phyloP scores from a whole-genome alignment of 2,797 vertebrate genomes.

The Sus cebifrons region DNA sequence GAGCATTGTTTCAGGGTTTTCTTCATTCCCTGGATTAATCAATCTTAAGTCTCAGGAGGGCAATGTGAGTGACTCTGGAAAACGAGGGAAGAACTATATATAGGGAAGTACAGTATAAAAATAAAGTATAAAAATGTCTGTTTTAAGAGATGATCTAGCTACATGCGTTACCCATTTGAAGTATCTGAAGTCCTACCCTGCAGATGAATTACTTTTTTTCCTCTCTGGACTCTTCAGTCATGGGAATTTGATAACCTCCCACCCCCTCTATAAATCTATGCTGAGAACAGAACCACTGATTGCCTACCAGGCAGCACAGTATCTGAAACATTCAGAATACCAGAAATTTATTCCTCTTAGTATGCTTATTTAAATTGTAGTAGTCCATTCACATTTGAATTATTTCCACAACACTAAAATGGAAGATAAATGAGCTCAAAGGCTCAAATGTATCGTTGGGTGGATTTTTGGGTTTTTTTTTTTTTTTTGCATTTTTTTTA shows the following conservation, averaged over 20 bases:
- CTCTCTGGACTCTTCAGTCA: neutral
- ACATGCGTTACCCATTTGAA: neutral
- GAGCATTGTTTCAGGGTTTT: neutral
- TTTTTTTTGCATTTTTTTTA: neutral
- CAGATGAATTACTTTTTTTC: neutral
- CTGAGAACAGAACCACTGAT: neutral
- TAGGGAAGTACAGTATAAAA: neutral
- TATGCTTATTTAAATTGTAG: slow-evolving; percentile 26
- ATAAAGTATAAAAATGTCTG: neutral
- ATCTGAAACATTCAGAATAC: neutral
- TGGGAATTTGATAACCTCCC: neutral
- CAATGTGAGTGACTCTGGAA: neutral
- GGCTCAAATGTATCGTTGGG: neutral
- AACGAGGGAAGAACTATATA: neutral
- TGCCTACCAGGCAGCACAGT: neutral
- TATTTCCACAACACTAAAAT: neutral
- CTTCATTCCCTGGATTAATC: neutral
- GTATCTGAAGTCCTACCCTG: neutral
- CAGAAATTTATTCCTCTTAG: neutral
- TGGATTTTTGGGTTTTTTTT: neutral
- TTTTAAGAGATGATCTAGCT: neutral
- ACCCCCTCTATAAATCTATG: neutral
- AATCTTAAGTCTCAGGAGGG: neutral
- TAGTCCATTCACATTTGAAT: neutral
- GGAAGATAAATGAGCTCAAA: neutral